Percentiles rank a stretch among this genome's conserved stretches.
phyloP scores from a whole-genome alignment of 2,888 invertebrate species.

The Pheosia tremula region DNA sequence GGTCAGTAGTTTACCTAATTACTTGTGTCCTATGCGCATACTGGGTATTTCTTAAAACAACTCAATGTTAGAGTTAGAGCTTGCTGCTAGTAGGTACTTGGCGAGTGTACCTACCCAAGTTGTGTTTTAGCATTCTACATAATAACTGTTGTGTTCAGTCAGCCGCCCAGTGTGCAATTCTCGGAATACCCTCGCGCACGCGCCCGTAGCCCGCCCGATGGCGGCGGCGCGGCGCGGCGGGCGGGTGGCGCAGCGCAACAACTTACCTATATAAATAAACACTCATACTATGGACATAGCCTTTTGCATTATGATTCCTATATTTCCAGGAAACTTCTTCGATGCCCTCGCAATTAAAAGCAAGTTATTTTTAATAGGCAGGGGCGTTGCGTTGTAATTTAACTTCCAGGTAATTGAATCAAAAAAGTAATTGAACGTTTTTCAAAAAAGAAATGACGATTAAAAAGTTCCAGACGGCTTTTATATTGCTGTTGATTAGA shows the following conservation, averaged over 20 bases:
- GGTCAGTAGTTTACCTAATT: no score
- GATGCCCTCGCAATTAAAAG: conserved; percentile 50
- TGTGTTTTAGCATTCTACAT: conserved; percentile 8
- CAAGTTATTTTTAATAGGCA: conserved; percentile 46
- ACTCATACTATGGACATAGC: conserved; percentile 36
- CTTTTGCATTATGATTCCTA: conserved; percentile 72
- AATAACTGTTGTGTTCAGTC: conserved; percentile 58
- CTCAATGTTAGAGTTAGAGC: no score
- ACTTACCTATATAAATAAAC: conserved; percentile 38
- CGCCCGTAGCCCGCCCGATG: conserved; percentile 48
- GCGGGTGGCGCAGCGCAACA: conserved; percentile 7
- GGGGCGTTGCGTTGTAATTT: conserved; percentile 35
- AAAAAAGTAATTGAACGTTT: conserved; percentile 43
- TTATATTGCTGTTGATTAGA: conserved; percentile 36
- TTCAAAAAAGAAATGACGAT: conserved; percentile 39
- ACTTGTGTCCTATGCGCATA: no score
- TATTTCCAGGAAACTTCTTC: conserved; percentile 67
- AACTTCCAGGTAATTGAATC: conserved; percentile 41
- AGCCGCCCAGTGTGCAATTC: conserved; percentile 58
- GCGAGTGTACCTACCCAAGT: no score
- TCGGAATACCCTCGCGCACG: conserved; percentile 72
- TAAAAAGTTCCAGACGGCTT: conserved; percentile 34
- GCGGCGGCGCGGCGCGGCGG: conserved; percentile 26
- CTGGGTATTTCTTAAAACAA: no score
- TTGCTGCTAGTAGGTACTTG: no score